Base-by-base conservation (phyloP, 1,140 invertebrate species). In the Branchinecta lynchi region DNA sequence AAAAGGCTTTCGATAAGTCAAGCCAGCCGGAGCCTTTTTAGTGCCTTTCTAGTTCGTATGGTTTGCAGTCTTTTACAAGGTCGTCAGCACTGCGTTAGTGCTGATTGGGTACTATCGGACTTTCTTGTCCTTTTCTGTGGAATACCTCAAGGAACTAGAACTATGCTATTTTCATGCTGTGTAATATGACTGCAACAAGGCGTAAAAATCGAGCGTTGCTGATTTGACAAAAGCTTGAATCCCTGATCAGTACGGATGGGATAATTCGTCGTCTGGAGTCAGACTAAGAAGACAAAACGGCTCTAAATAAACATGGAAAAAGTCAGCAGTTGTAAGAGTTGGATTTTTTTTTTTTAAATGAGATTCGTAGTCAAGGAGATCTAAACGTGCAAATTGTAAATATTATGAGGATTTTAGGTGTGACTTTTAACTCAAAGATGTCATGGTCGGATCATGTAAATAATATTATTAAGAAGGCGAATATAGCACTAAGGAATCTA, bases 401-500 rank as follows among this genome's bases (percentile, higher is more conserved):
- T n/a, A n/a, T n/a, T n/a, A n/a, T n/a, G n/a, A n/a, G n/a, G n/a
- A n/a, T n/a, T n/a, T n/a, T n/a, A n/a, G n/a, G n/a, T n/a, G n/a
- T n/a, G n/a, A n/a, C n/a, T n/a, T n/a, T n/a, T n/a, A n/a, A n/a
- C n/a, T n/a, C n/a, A n/a, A n/a, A n/a, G n/a, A n/a, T n/a, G n/a
- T n/a, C n/a, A 51, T 51, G 46, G 46, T 9, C n/a, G 46, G 46
- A 51, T 51, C 46, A n/a, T 51, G 46, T 51, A 51, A 51, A 51
- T 51, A 51, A 51, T 51, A 51, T 9, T 51, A 51, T n/a, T 51
- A 51, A 51, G 46, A 51, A 51, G n/a, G 46, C 46, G n/a, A 51
- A 51, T 51, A 51, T 51, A 51, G n/a, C n/a, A n/a, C n/a, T 51
- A n/a, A 9, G 46, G 9, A 51, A 51, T 51, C 46, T 51, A 51